These are phyloP conservation scores for Taeniopygia guttata DNA, from an alignment of 2,797 vertebrate species.

Conservation along the genomic window DNA sequence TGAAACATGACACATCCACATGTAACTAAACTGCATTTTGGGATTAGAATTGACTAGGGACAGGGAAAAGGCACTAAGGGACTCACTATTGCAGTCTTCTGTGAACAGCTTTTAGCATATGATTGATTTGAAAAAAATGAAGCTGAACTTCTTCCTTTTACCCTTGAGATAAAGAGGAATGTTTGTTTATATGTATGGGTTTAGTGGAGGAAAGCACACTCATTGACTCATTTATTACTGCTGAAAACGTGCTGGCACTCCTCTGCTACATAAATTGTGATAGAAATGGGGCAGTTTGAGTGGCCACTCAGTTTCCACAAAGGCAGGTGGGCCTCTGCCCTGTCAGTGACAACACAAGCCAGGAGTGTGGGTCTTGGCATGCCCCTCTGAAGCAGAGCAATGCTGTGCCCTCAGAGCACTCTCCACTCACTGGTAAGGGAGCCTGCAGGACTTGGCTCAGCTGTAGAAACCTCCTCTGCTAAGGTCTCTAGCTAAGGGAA, in stretches of 20 bases:
- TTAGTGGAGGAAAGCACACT: not conserved
- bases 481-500: not conserved
- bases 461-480: not conserved
- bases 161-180: not conserved
- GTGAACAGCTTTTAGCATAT: not conserved
- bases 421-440: not conserved
- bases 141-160: not conserved
- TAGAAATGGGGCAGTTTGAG: not conserved
- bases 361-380: not conserved
- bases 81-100: not conserved
- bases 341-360: fast-evolving
- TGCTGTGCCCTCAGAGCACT: fast-evolving
- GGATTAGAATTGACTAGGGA: not conserved
- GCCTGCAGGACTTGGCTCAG: not conserved
- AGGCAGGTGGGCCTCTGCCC: not conserved
- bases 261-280: not conserved
- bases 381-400: too few species aligned
- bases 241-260: fast-evolving
- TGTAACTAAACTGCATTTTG: not conserved
- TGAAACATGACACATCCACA: not conserved
- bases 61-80: not conserved
- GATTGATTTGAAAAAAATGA: not conserved
- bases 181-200: not conserved
- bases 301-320: not conserved
- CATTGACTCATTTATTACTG: not conserved